These are phyloP conservation scores for Unio pictorum DNA, from an alignment of 2,888 invertebrate species.

Conservation along the genomic window DNA sequence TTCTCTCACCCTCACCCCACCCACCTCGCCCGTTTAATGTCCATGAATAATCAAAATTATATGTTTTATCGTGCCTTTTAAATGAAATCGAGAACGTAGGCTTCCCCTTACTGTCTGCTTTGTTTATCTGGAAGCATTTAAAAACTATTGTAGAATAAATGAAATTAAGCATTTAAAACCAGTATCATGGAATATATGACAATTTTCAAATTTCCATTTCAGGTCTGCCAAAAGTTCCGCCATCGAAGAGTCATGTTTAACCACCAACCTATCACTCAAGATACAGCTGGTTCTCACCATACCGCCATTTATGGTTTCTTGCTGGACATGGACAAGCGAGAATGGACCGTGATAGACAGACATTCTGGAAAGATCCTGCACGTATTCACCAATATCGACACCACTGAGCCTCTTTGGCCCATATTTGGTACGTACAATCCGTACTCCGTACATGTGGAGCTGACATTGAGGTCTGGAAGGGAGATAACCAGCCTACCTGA, in stretches of 20 bases:
- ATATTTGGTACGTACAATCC: slow-evolving; percentile 47
- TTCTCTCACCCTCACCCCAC: too few relatives aligned
- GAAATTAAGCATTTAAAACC: too few relatives aligned
- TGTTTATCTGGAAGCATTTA: too few relatives aligned
- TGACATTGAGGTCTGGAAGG: slow-evolving; percentile 40
- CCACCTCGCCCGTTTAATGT: too few relatives aligned
- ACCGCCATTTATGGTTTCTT: slow-evolving; percentile 42
- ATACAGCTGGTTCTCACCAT: slow-evolving; percentile 37
- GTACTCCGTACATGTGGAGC: slow-evolving; percentile 43
- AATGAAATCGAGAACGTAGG: too few relatives aligned
- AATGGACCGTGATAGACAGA: slow-evolving; percentile 42
- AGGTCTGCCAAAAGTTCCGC: slow-evolving; percentile 45
- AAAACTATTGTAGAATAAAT: too few relatives aligned
- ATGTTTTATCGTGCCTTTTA: too few relatives aligned
- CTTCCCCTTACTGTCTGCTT: too few relatives aligned
- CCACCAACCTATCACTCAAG: slow-evolving; percentile 37
- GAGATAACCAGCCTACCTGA: slow-evolving; percentile 39
- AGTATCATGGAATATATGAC: too few relatives aligned
- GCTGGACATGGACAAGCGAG: slow-evolving; percentile 38
- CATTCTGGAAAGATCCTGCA: slow-evolving; percentile 31
- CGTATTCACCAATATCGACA: slow-evolving; percentile 35
- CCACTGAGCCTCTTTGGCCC: slow-evolving; percentile 42
- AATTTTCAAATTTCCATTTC: neutral
- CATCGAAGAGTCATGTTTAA: slow-evolving; percentile 35
- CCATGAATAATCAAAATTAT: too few relatives aligned